Percentiles rank a stretch among this genome's conserved stretches.
Conservation (phyloP, 2,113 vertebrate genomes). For the Sterna hirundo region DNA sequence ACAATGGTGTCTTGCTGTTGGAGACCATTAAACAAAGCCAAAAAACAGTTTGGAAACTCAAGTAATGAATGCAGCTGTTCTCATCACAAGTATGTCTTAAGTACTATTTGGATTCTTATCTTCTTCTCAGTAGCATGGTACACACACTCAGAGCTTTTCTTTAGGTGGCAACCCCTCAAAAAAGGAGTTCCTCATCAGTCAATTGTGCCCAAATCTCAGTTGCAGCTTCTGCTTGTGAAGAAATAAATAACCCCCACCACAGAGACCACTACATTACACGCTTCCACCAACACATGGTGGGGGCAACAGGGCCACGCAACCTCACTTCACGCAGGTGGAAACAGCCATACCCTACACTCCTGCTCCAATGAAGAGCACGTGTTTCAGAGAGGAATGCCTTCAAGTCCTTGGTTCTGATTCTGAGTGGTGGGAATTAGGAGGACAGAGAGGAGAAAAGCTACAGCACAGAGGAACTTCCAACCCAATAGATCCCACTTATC, state of each 20-base stretch:
- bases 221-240: not conserved
- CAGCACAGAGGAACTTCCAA: not conserved
- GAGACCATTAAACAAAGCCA: not conserved
- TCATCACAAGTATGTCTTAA: not conserved
- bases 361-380: accelerated
- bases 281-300: not conserved
- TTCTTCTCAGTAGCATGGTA: not conserved
- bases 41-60: not conserved
- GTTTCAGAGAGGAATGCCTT: not conserved
- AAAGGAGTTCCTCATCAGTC: not conserved
- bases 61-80: accelerated
- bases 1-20: not conserved
- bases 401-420: not conserved
- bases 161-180: not conserved
- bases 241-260: not conserved
- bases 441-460: not conserved
- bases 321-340: not conserved
- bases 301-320: accelerated
- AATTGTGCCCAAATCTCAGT: not conserved
- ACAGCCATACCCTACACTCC: not conserved
- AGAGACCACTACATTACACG: accelerated
- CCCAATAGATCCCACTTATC: accelerated
- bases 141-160: not conserved
- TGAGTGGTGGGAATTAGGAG: not conserved
- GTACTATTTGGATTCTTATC: not conserved